Evolutionary conservation across 2,113 vertebrate species (phyloP).

Genomic region (Sphyrna mokarran): DNA sequence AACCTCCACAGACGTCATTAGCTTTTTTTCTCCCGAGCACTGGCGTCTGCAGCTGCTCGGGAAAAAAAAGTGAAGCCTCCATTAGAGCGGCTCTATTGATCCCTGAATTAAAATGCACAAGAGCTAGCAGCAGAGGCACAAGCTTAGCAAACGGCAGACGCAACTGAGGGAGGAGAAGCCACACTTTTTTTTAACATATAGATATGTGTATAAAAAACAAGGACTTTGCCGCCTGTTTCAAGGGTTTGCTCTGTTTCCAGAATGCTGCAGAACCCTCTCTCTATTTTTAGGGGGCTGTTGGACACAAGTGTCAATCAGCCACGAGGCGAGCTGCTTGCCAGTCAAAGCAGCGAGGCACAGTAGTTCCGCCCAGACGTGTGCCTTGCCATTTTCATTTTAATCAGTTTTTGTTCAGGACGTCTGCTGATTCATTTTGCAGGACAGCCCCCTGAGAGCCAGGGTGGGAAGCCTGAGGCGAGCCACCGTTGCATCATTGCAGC

Average conservation of each 20-base stretch:
- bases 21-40: constrained; percentile 42
- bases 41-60: constrained; percentile 51
- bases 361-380: constrained; percentile 71
- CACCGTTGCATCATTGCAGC: constrained; percentile 57
- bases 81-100: constrained; percentile 63
- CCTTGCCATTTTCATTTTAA: constrained; percentile 76
- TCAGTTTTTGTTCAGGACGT: constrained; percentile 71
- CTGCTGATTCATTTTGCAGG: constrained; percentile 78
- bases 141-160: constrained; percentile 40
- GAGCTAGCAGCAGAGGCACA: constrained; percentile 42
- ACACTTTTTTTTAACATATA: constrained; percentile 36
- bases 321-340: constrained; percentile 87
- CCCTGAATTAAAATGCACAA: constrained; percentile 58
- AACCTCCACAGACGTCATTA: constrained; percentile 63
- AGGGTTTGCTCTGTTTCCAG: not conserved
- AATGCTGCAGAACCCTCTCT: not conserved
- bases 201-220: constrained; percentile 41
- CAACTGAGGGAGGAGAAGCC: constrained; percentile 32
- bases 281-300: constrained; percentile 39
- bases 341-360: constrained; percentile 67
- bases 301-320: constrained; percentile 58
- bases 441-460: constrained; percentile 63
- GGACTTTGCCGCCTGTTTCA: constrained; percentile 42
- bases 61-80: constrained; percentile 48
- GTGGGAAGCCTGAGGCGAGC: constrained; percentile 63